A percentile compares a stretch with the other conserved stretches of the same genome.
Conservation (phyloP, 2,888 invertebrate species). For the Andrena bicolor region DNA sequence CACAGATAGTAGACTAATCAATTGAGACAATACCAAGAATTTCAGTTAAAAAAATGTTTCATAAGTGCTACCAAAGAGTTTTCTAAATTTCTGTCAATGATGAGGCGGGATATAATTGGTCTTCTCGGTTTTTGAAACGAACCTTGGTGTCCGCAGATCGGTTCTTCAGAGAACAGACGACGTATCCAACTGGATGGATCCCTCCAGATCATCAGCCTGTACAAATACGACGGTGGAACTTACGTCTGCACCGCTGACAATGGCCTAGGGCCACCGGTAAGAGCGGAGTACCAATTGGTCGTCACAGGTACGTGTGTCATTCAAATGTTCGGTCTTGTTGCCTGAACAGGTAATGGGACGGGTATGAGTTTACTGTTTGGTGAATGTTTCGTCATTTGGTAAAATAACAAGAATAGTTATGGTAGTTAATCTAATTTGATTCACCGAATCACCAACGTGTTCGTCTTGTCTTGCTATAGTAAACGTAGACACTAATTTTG, state of each 20-base stretch:
- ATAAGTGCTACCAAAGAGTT: not conserved
- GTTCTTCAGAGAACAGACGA: conserved; percentile 90
- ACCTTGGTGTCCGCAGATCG: conserved; percentile 87
- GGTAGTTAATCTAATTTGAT: not conserved
- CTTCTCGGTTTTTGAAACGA: too few species aligned
- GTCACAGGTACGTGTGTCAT: conserved; percentile 89
- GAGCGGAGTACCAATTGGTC: conserved; percentile 89
- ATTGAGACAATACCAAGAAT: not conserved
- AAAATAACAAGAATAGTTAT: not conserved
- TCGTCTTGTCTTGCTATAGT: not conserved
- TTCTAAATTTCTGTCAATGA: not conserved
- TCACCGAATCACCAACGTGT: too few species aligned
- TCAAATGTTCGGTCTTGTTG: not conserved
- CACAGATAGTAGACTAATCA: not conserved
- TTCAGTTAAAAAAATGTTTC: not conserved
- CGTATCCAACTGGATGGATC: conserved; percentile 90
- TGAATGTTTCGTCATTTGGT: not conserved
- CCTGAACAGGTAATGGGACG: not conserved
- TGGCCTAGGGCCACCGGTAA: conserved; percentile 89
- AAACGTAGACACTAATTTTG: conserved; percentile 8
- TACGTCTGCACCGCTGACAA: conserved; percentile 96
- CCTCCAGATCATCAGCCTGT: conserved; percentile 93
- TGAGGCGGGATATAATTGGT: too few species aligned
- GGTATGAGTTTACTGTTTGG: not conserved
- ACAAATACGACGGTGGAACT: conserved; percentile 92